Base-by-base conservation (phyloP, 2,888 invertebrate genomes). In the Isoperla grammatica region DNA sequence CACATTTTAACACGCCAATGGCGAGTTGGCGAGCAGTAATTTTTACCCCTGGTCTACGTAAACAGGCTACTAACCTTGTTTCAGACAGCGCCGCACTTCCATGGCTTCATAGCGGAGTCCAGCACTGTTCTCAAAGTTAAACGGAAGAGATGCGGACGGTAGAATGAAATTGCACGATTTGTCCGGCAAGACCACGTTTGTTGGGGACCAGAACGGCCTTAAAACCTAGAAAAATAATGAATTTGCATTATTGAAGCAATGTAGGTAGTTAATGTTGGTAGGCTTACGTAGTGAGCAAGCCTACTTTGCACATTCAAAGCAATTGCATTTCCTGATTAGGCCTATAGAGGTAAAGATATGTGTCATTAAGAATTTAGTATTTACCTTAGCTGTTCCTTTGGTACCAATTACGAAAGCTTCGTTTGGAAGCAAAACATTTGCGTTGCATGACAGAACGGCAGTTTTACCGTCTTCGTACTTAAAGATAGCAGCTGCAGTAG, bases 61-160 rank as follows among this genome's bases (percentile, higher is more conserved):
- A n/a, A n/a, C n/a, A n/a, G n/a, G n/a, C n/a, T n/a, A n/a, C n/a
- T n/a, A n/a, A 86, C 85, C 85, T 74, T 80, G 74, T 61, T 77
- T 75, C 39, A 93, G 81, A 68, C 90, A 89, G 62, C 82, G 77
- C 67, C 87, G 81, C 55, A 84, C 89, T 73, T 90, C 89, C 65
- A 83, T 81, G 39, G 90, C 91, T 74, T 92, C 85, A 71, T 88
- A 92, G 63, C 82, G 77, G 49, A 92, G 76, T 1, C 88, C 90
- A 19, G 82, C 83, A 63, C 89, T 88, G 69, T 90, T 90, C 59
- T 73, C 71, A 70, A 84, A 88, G 70, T 87, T 86, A 61, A 68
- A 68, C 63, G 82, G 82, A 61, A 76, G 74, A 64, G 81, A 77
- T 5, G 81, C 80, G 65, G 81, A 76, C 0, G 90, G 90, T 19